phyloP scores from a whole-genome alignment of 2,797 vertebrate species.

The Bradypus variegatus region DNA sequence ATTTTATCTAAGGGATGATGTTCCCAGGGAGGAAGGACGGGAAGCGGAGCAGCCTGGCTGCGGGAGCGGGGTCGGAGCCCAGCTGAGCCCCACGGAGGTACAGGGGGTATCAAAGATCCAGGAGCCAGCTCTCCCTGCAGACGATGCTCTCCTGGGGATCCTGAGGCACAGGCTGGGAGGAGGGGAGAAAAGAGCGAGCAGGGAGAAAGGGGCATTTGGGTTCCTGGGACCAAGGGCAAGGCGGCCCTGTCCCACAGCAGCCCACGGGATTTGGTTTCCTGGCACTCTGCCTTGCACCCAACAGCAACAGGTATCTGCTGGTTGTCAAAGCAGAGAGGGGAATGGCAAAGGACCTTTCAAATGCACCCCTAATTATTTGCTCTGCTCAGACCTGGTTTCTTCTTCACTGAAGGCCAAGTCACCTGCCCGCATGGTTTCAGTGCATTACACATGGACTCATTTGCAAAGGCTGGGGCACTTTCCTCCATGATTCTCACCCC shows the following conservation, averaged over 20 bases:
- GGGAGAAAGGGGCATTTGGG: not conserved
- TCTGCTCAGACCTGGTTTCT: not conserved
- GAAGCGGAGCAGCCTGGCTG: not conserved
- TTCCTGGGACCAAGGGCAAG: not conserved
- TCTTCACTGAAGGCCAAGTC: not conserved
- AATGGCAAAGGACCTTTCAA: not conserved
- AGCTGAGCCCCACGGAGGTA: not conserved
- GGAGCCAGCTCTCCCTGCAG: not conserved
- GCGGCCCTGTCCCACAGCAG: not conserved
- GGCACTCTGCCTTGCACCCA: fast-evolving
- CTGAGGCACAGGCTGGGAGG: not conserved
- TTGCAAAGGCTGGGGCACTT: not conserved
- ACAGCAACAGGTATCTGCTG: not conserved
- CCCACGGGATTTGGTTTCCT: not conserved
- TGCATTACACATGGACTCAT: not conserved
- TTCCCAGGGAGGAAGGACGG: not conserved
- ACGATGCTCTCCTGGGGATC: not conserved
- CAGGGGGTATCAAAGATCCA: not conserved
- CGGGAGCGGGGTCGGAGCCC: not conserved
- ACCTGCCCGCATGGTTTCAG: not conserved
- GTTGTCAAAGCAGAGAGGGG: not conserved
- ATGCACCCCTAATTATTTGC: not conserved
- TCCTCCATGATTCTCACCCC: not conserved
- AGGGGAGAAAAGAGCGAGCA: no score
- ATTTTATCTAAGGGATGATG: constrained; percentile 45